Evolutionary conservation across 2,888 invertebrate species (phyloP).

Genomic region (Eupithecia inturbata): DNA sequence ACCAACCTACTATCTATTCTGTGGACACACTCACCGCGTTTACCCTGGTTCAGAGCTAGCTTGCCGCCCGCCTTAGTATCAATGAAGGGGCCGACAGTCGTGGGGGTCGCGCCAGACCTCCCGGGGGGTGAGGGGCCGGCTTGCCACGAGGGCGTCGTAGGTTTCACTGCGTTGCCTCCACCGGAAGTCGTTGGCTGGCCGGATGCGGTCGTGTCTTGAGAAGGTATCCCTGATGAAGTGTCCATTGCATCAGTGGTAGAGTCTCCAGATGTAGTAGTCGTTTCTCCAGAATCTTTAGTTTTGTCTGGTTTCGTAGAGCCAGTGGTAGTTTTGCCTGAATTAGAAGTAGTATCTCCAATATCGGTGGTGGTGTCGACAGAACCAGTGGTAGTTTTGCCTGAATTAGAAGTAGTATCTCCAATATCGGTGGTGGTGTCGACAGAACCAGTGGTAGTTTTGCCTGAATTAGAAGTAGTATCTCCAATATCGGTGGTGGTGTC

Average conservation of each 20-base stretch:
- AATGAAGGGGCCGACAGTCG: not conserved
- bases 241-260: not conserved
- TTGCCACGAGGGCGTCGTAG: not conserved
- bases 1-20: not conserved
- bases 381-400: not conserved
- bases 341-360: not conserved
- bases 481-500: not conserved
- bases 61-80: not conserved
- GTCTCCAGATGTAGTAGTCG: not conserved
- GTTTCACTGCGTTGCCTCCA: not conserved
- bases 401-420: not conserved
- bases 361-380: not conserved
- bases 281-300: not conserved
- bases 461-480: not conserved
- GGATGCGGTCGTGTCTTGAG: not conserved
- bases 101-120: not conserved
- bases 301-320: not conserved
- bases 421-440: not conserved
- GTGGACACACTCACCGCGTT: not conserved
- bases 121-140: conserved; percentile 5
- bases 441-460: not conserved
- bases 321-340: not conserved
- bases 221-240: not conserved
- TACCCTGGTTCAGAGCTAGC: conserved; percentile 9
- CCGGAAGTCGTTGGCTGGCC: not conserved